These are phyloP conservation scores for Alaudala cheleensis DNA, from an alignment of 2,113 vertebrate species.

Conservation along the genomic window DNA sequence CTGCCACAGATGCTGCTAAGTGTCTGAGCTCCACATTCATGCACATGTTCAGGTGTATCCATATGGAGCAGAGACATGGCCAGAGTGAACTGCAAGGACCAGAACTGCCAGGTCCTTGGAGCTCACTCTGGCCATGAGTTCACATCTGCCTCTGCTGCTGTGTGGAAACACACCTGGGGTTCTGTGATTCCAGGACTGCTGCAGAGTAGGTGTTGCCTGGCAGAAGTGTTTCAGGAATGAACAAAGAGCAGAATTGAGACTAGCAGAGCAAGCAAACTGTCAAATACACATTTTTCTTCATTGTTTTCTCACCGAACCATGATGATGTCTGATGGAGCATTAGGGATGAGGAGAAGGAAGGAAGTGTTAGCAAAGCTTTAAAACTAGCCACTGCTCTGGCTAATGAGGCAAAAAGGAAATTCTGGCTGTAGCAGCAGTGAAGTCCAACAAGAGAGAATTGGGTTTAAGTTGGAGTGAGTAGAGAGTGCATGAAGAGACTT, in stretches of 20 bases:
- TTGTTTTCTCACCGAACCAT: neutral
- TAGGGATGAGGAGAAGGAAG: constrained; percentile 14
- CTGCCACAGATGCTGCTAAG: neutral
- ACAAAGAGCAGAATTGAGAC: neutral
- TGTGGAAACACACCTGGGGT: neutral
- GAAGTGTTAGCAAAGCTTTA: constrained; percentile 19
- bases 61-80: rapidly evolving
- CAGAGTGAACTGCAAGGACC: neutral
- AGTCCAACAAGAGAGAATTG: neutral
- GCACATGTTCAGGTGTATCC: neutral
- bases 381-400: neutral
- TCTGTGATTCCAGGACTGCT: neutral
- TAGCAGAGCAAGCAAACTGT: neutral
- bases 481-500: neutral
- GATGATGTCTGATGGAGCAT: neutral
- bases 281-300: neutral
- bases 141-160: neutral
- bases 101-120: neutral
- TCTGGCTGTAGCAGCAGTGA: neutral
- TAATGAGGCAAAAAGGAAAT: constrained; percentile 45
- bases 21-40: neutral
- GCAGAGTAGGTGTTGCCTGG: neutral
- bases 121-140: too few species aligned
- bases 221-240: neutral
- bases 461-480: neutral